Evolutionary conservation across 2,113 vertebrate species (phyloP), one percentile per base, ranked within the genome.

Genomic region (Heliornis fulica): DNA sequence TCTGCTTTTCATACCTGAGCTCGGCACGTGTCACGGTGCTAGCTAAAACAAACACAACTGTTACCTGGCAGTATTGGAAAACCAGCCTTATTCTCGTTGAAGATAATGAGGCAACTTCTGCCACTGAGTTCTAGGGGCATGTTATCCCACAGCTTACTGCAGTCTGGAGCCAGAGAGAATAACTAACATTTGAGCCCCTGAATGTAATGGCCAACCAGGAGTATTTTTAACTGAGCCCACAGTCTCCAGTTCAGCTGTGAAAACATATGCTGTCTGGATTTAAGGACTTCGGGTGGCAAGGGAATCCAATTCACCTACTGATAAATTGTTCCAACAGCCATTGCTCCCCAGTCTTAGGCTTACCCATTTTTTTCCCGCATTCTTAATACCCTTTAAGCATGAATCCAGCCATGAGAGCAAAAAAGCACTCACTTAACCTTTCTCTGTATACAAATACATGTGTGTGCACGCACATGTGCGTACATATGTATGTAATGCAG

Each of bases 381-480:
- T 56, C 31, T 31, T 68, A 45, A 5, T 40, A 87, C 28, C 50
- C 64, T 74, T 32, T 32, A 59, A 91, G 69, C 48, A 61, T 32
- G 93, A 78, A 92, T 84, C 83, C 88, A 94, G 80, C 69, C 57
- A 65, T 14, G 32, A 83, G 48, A 80, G 56, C 83, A 61, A 68
- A 95, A 89, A 96, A 60, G 66, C 77, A 78, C 68, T 90, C 72
- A 64, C 69, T 78, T 75, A 71, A 89, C 56, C 29, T 79, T 76
- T 48, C 57, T n/a, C 28, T 85, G 86, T 65, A 41, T 15, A n/a
- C n/a, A 66, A 68, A 72, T 13, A n/a, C 41, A 28, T 48, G 29
- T 23, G 72, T 70, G 61, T 28, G 21, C 50, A 53, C 34, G 90
- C 7, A 76, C 46, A n/a, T 32, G 10, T 11, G 36, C 70, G 74